Percentiles rank a stretch among this genome's conserved stretches.
These are phyloP conservation scores for Lineus longissimus DNA, from an alignment of 1,140 invertebrate species.

Conservation along the genomic window DNA sequence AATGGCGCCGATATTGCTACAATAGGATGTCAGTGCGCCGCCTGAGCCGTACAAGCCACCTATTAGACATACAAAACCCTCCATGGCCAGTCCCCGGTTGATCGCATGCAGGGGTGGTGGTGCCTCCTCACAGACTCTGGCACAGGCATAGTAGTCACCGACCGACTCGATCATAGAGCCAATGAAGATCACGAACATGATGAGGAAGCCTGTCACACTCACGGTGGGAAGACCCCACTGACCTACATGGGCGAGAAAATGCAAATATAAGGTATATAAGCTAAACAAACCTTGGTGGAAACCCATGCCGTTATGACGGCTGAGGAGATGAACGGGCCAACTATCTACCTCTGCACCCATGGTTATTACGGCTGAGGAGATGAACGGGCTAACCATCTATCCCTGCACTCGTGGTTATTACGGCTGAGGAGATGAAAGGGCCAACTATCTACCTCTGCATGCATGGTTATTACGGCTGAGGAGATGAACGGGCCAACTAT, in stretches of 20 bases:
- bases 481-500: too few species aligned
- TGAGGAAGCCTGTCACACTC: conserved; percentile 28
- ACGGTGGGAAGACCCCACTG: conserved; percentile 34
- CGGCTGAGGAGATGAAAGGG: too few species aligned
- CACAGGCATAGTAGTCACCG: conserved; percentile 46
- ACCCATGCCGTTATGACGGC: not conserved
- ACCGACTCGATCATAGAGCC: conserved; percentile 44
- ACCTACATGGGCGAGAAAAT: conserved; percentile 17
- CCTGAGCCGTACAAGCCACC: conserved; percentile 74
- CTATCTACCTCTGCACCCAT: too few species aligned
- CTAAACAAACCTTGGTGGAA: not conserved
- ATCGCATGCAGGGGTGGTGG: conserved; percentile 39
- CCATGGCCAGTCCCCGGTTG: conserved; percentile 63
- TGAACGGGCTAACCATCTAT: too few species aligned
- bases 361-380: too few species aligned
- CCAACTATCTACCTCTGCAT: too few species aligned
- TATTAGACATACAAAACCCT: conserved; percentile 74
- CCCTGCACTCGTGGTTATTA: too few species aligned
- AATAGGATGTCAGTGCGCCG: conserved; percentile 78
- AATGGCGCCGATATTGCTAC: conserved; percentile 12
- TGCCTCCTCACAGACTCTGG: conserved; percentile 35
- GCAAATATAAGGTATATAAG: too few species aligned
- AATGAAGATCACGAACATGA: conserved; percentile 37
- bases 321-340: too few species aligned
- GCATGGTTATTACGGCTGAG: too few species aligned